Conservation (phyloP, 1,140 invertebrate species). For the Cyrtorhinus lividipennis region DNA sequence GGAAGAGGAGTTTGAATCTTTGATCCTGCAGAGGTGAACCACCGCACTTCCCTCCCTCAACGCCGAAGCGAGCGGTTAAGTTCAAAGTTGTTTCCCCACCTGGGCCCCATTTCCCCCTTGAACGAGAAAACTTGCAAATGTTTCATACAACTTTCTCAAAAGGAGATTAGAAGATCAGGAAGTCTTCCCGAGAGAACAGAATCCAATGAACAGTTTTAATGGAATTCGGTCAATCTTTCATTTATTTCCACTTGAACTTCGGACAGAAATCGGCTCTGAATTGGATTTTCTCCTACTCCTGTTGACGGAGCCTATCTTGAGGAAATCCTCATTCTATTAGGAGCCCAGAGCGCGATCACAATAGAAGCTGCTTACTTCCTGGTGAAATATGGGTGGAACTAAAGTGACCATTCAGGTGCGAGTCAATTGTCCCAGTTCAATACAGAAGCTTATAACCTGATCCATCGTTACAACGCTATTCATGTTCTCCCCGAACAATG, state of each 20-base stretch:
- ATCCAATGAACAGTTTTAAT: conserved; percentile 10
- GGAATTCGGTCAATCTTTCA: conserved; percentile 8
- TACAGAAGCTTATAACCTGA: no score
- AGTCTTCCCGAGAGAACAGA: conserved; percentile 1
- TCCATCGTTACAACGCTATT: no score
- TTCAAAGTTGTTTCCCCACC: conserved; percentile 5
- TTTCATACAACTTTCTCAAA: conserved; percentile 3
- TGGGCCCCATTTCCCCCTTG: background rate
- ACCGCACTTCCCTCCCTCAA: background rate
- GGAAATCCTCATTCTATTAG: background rate
- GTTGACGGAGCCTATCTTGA: background rate
- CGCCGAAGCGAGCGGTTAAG: background rate
- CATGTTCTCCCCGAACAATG: no score
- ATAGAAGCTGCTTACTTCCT: background rate
- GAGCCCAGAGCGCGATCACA: background rate
- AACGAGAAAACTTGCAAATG: conserved; percentile 5
- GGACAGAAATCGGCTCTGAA: background rate
- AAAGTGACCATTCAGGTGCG: no score
- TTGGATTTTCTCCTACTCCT: background rate
- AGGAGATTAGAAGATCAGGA: conserved; percentile 9
- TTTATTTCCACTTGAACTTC: conserved; percentile 1
- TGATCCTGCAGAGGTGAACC: background rate
- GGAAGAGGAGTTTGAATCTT: conserved; percentile 4
- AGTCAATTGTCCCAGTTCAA: no score
- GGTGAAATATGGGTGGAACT: background rate